Conservation (phyloP, 2,888 invertebrate genomes). For the Volucella inanis region DNA sequence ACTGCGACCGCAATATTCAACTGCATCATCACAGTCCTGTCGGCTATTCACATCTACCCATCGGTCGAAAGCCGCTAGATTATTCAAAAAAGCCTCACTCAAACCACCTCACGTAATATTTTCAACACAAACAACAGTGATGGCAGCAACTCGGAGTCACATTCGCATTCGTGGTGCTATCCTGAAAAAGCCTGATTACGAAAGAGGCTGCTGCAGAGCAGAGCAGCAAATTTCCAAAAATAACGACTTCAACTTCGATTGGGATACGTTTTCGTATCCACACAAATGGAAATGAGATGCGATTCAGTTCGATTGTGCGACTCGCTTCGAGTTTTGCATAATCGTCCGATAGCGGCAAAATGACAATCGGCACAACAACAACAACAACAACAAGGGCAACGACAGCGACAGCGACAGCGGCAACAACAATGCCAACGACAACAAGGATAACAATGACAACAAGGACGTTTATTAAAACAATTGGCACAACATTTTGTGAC, state of each 20-base stretch:
- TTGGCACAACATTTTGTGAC: conserved; percentile 71
- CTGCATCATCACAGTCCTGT: conserved; percentile 24
- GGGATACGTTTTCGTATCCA: conserved; percentile 15
- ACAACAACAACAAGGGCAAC: conserved; percentile 18
- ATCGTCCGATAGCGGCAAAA: conserved; percentile 9
- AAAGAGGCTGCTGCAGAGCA: conserved; percentile 8
- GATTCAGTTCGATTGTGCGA: conserved; percentile 53
- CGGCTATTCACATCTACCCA: conserved; percentile 4
- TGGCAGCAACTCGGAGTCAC: conserved; percentile 31
- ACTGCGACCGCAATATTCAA: conserved; percentile 41
- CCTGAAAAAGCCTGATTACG: conserved; percentile 53
- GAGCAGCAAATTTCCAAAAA: conserved; percentile 45
- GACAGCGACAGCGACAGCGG: background rate
- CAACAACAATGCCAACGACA: conserved; percentile 12
- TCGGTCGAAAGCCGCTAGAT: background rate
- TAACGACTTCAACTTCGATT: conserved; percentile 19
- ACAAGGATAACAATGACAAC: conserved; percentile 21
- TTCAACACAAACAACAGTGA: conserved; percentile 55
- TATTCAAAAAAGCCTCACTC: background rate
- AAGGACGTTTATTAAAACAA: conserved; percentile 69
- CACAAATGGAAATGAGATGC: conserved; percentile 61
- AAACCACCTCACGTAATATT: conserved; percentile 53
- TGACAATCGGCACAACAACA: conserved; percentile 2
- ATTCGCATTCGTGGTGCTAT: conserved; percentile 4
- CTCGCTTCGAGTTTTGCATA: conserved; percentile 18